phyloP scores from a whole-genome alignment of 2,888 invertebrate species.

The Nomada lathburiana region DNA sequence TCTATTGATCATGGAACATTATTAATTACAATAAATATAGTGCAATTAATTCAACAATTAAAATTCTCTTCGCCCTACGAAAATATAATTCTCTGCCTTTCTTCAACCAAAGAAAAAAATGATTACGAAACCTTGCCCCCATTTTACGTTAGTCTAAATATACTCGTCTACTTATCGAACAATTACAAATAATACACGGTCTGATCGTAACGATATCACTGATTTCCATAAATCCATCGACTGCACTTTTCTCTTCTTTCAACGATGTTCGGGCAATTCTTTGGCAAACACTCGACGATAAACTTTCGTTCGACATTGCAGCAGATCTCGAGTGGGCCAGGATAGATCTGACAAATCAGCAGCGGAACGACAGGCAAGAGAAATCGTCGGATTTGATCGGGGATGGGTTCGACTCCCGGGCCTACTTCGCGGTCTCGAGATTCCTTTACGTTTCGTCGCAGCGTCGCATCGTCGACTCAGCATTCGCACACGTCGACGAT shows the following conservation, averaged over 20 bases:
- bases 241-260: not conserved
- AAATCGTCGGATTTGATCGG: constrained; percentile 47
- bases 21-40: too few relatives aligned
- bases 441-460: constrained; percentile 52
- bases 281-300: constrained; percentile 9
- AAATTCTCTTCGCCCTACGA: too few relatives aligned
- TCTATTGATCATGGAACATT: not conserved
- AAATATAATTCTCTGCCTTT: too few relatives aligned
- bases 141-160: too few relatives aligned
- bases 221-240: too few relatives aligned
- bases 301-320: constrained; percentile 23
- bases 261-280: not conserved
- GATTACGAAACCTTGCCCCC: too few relatives aligned
- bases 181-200: not conserved
- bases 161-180: not conserved
- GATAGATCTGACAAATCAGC: constrained; percentile 53
- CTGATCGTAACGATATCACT: too few relatives aligned
- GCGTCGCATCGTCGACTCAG: constrained; percentile 60
- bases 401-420: constrained; percentile 23
- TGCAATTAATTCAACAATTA: too few relatives aligned
- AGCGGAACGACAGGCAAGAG: constrained; percentile 21
- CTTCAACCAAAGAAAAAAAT: too few relatives aligned
- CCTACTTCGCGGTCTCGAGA: constrained; percentile 47
- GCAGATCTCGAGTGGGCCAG: not conserved
- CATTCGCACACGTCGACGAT: constrained; percentile 55